A percentile compares a stretch with the other conserved stretches of the same genome.
These are phyloP conservation scores for Cliona cf. orientalis DNA, from an alignment of 37 sponge, comb jelly and placozoan species.

Conservation along the genomic window DNA sequence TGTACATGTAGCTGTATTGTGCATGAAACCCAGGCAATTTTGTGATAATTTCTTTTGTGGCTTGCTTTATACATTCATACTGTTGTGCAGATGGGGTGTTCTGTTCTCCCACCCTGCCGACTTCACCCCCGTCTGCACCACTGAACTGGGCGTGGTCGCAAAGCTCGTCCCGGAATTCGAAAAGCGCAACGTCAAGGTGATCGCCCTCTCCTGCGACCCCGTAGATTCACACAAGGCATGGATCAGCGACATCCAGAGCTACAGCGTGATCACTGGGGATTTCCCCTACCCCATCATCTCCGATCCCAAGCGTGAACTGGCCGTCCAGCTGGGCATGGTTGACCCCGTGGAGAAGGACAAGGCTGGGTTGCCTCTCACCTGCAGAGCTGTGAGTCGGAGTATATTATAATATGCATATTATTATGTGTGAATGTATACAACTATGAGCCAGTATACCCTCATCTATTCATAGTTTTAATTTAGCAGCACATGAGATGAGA, in stretches of 20 bases:
- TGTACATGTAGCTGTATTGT: background rate
- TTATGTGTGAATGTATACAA: background rate
- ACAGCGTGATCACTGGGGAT: background rate
- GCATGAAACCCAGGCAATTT: no score
- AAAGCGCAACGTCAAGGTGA: constrained; percentile 91
- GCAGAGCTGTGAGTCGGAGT: constrained; percentile 93
- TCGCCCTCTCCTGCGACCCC: constrained; percentile 89
- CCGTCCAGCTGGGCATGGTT: constrained; percentile 92
- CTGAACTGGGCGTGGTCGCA: constrained; percentile 85
- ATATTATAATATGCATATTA: background rate
- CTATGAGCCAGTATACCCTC: background rate
- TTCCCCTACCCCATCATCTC: constrained; percentile 96
- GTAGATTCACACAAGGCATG: constrained; percentile 83
- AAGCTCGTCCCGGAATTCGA: constrained; percentile 81
- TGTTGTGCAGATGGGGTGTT: constrained; percentile 81
- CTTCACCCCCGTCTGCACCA: constrained; percentile 98
- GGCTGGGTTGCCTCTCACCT: constrained; percentile 94
- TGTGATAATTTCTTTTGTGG: no score
- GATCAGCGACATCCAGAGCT: constrained; percentile 89
- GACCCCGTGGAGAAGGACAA: constrained; percentile 98
- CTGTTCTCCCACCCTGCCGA: constrained; percentile 98
- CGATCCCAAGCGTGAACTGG: constrained; percentile 89
- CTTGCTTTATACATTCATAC: no score
- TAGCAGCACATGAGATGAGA: no score
- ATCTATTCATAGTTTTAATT: no score